phyloP scores from a whole-genome alignment of 2,797 vertebrate genomes.

The Clamator glandarius region DNA sequence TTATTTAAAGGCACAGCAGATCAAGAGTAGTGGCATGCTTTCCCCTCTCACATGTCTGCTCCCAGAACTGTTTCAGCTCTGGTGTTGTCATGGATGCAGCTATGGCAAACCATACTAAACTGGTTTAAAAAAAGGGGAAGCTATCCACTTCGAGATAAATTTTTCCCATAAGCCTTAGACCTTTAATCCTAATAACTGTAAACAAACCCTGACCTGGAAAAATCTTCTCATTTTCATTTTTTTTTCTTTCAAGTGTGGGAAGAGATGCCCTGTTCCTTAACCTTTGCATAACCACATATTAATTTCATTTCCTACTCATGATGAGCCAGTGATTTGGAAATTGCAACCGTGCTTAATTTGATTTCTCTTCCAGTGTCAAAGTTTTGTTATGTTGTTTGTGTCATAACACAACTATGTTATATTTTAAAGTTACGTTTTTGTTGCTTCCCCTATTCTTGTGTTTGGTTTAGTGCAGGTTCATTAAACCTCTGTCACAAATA shows the following conservation, averaged over 20 bases:
- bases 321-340: slow-evolving; percentile 13
- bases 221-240: background rate
- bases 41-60: background rate
- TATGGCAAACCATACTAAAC: background rate
- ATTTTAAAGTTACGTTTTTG: background rate
- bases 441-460: background rate
- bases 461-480: slow-evolving; percentile 12
- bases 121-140: background rate
- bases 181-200: slow-evolving; percentile 47
- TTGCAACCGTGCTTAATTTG: background rate
- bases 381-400: background rate
- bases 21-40: background rate
- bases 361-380: background rate
- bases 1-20: background rate
- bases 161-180: slow-evolving; percentile 47
- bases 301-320: slow-evolving; percentile 54
- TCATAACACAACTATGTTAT: no score
- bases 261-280: slow-evolving; percentile 40
- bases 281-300: slow-evolving; percentile 21
- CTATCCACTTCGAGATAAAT: background rate
- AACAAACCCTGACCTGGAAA: slow-evolving; percentile 43
- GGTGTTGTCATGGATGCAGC: background rate
- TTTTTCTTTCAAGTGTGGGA: slow-evolving; percentile 51
- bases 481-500: slow-evolving; percentile 17
- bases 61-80: background rate